Conservation (phyloP, 2,888 invertebrate genomes). For the Allygus modestus region DNA sequence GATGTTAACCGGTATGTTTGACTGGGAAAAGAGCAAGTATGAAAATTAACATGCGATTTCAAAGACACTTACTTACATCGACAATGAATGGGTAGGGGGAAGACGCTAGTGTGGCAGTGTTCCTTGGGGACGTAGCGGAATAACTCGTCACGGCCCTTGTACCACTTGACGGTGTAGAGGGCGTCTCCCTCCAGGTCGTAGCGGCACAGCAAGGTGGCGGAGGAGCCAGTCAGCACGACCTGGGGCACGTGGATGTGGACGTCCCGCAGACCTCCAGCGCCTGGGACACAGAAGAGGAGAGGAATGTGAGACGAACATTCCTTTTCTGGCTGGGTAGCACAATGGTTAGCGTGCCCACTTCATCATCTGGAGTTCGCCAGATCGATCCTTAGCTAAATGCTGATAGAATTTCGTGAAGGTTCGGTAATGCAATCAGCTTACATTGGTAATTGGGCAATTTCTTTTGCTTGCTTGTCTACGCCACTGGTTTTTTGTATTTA, state of each 20-base stretch:
- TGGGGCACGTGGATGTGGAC: conserved; percentile 84
- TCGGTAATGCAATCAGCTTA: no score
- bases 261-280: conserved; percentile 80
- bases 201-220: conserved; percentile 84
- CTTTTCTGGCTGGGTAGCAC: no score
- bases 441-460: no score
- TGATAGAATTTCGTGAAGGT: no score
- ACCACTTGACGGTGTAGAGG: conserved; percentile 89
- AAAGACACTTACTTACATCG: conserved; percentile 80
- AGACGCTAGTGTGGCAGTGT: conserved; percentile 84
- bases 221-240: conserved; percentile 84
- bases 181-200: conserved; percentile 86
- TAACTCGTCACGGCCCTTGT: conserved; percentile 86
- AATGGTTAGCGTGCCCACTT: no score
- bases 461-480: no score
- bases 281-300: conserved; percentile 73
- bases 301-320: no score
- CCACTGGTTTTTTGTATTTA: no score
- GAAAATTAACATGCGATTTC: neutral
- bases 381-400: no score
- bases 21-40: no score
- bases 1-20: no score
- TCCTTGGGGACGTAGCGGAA: conserved; percentile 89
- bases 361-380: no score
- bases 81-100: conserved; percentile 84